These are phyloP conservation scores for Spizaetus ornatus DNA, from an alignment of 2,113 vertebrate genomes.

Conservation along the genomic window DNA sequence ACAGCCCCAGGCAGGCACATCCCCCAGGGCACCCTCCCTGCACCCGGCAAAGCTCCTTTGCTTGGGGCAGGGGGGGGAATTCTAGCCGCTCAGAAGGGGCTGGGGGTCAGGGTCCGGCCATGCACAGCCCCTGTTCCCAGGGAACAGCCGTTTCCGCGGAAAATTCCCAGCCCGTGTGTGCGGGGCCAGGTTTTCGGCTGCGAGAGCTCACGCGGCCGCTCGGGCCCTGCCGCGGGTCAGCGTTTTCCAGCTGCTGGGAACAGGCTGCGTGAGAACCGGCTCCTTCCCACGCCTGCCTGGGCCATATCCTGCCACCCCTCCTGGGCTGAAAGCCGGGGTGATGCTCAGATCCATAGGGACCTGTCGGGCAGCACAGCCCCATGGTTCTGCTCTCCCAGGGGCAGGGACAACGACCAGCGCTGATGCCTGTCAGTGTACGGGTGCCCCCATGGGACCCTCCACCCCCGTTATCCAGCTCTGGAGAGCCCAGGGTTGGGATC, in stretches of 20 bases:
- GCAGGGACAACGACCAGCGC: rapidly evolving
- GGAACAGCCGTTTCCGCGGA: background rate
- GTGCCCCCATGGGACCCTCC: rapidly evolving
- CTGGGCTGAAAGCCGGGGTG: background rate
- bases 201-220: rapidly evolving
- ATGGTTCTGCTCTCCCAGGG: rapidly evolving
- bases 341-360: rapidly evolving
- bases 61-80: background rate
- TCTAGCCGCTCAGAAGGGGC: rapidly evolving
- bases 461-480: rapidly evolving
- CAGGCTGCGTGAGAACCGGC: background rate
- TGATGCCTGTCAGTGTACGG: rapidly evolving
- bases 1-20: rapidly evolving
- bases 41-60: background rate
- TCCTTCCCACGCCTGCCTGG: constrained; percentile 22
- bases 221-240: background rate
- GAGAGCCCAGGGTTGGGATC: background rate
- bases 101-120: background rate
- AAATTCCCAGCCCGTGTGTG: background rate
- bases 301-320: background rate
- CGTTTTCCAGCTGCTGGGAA: background rate
- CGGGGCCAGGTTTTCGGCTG: rapidly evolving
- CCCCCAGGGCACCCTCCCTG: background rate
- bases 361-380: rapidly evolving
- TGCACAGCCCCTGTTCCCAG: background rate